A percentile compares a stretch with the other conserved stretches of the same genome.
These are phyloP conservation scores for Cinclus mexicanus DNA, from an alignment of 2,113 vertebrate species.

Conservation along the genomic window DNA sequence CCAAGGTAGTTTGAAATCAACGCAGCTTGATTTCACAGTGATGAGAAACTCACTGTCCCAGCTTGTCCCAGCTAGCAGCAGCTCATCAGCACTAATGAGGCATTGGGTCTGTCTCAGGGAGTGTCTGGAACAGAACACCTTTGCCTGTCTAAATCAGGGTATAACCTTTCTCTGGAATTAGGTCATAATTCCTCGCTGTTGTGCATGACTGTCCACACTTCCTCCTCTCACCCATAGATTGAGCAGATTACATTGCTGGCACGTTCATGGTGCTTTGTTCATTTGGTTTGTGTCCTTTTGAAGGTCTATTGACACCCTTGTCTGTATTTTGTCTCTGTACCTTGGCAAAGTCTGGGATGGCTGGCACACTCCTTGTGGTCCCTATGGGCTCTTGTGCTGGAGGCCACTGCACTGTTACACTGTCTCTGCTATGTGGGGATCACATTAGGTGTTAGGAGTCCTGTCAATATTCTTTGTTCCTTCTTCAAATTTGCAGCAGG, in stretches of 20 bases:
- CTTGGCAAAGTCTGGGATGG: background rate
- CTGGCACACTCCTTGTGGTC: background rate
- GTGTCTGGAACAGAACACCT: background rate
- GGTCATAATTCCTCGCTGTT: background rate
- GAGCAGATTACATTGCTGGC: constrained; percentile 14
- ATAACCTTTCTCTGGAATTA: background rate
- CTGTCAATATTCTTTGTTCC: background rate
- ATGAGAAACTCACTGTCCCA: background rate
- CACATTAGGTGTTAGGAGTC: fast-evolving
- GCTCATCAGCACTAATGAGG: background rate
- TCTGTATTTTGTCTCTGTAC: background rate
- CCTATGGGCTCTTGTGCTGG: no score
- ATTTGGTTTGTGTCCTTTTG: background rate
- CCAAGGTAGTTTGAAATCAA: background rate
- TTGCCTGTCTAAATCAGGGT: background rate
- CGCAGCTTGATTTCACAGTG: background rate
- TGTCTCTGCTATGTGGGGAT: fast-evolving
- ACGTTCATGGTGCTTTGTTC: background rate
- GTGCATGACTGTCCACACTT: background rate
- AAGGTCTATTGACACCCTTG: background rate
- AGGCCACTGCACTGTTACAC: background rate
- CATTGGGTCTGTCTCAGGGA: background rate
- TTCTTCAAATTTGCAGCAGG: background rate
- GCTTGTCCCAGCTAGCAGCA: background rate
- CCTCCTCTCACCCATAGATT: background rate